Evolutionary conservation across 2,888 invertebrate species (phyloP).

Genomic region (Thereva nobilitata): DNA sequence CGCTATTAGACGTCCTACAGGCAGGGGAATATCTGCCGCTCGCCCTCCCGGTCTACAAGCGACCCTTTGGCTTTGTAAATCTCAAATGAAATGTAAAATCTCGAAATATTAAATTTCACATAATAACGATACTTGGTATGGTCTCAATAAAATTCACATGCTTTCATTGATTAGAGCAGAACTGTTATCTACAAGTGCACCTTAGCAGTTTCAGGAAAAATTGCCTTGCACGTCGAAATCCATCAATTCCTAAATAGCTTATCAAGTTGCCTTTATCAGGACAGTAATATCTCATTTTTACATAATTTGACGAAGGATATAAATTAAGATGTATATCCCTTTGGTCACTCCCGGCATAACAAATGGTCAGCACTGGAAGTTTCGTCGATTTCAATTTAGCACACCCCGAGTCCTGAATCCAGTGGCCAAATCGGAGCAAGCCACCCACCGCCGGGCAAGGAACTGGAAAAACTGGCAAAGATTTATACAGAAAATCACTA

Average conservation of each 20-base stretch:
- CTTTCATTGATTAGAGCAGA: not conserved
- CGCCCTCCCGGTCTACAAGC: not conserved
- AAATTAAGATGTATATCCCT: constrained; percentile 35
- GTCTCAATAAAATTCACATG: not conserved
- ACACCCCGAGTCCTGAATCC: constrained; percentile 18
- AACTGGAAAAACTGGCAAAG: constrained; percentile 21
- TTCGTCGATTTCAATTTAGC: constrained; percentile 38
- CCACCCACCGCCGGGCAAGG: constrained; percentile 5
- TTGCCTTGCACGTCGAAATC: not conserved
- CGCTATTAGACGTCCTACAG: too few relatives aligned
- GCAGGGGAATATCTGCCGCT: not conserved
- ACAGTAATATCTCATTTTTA: constrained; percentile 9
- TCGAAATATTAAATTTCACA: constrained; percentile 38
- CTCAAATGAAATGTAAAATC: constrained; percentile 40
- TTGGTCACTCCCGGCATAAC: constrained; percentile 28
- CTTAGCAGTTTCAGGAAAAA: not conserved
- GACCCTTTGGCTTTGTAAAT: constrained; percentile 37
- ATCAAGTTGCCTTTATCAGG: constrained; percentile 13
- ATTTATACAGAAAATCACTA: constrained; percentile 40
- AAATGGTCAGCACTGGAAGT: constrained; percentile 23
- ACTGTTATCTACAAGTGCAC: not conserved
- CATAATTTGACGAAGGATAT: constrained; percentile 22
- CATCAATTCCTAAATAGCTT: constrained; percentile 10
- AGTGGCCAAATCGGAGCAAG: not conserved
- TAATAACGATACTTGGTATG: constrained; percentile 10